Base-by-base conservation (phyloP, 2,113 vertebrate genomes). In the Anguilla rostrata region DNA sequence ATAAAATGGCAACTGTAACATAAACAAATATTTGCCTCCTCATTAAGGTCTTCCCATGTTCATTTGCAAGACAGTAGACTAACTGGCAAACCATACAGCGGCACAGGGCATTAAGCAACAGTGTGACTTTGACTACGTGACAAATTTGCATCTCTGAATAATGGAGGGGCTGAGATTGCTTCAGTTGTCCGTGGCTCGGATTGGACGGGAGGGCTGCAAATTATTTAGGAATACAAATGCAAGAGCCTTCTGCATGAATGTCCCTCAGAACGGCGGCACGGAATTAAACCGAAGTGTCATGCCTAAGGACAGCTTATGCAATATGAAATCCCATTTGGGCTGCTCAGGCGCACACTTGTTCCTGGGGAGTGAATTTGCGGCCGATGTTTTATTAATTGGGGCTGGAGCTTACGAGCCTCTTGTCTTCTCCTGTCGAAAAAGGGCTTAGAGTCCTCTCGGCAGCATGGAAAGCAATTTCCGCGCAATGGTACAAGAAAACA, bases 191-290 rank as follows among this genome's bases (percentile, higher is more conserved):
- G 15, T 79, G 34, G 16, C 83, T 66, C 80, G 22, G 39, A 82
- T 85, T 80, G 71, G 6, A 85, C 40, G 57, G 75, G 66, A 81
- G 60, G 79, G 83, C 87, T 40, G 87, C 87, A 86, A 92, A 92
- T 92, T 88, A 93, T 93, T 93, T 87, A 92, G 82, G 71, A 88
- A 88, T 89, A 91, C 88, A 92, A 92, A 93, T 90, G 88, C 87
- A 89, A 26, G 7, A 26, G 79, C 83, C 78, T 87, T 90, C 86
- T 83, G 88, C 90, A 88, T 88, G 88, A 83, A 81, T 87, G 87
- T 89, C 63, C 86, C 87, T 87, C 85, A 79, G 80, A 85, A 87
- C 66, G 26, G 87, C 86, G 86, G 89, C 86, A 53, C 87, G 75
- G 83, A 84, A 88, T 90, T 87, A 91, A 92, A 89, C 89, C 82